A percentile compares a stretch with the other conserved stretches of the same genome.
Evolutionary conservation across 92 coral and sea anemone species (phyloP).

Genomic region (Paramuricea clavata): DNA sequence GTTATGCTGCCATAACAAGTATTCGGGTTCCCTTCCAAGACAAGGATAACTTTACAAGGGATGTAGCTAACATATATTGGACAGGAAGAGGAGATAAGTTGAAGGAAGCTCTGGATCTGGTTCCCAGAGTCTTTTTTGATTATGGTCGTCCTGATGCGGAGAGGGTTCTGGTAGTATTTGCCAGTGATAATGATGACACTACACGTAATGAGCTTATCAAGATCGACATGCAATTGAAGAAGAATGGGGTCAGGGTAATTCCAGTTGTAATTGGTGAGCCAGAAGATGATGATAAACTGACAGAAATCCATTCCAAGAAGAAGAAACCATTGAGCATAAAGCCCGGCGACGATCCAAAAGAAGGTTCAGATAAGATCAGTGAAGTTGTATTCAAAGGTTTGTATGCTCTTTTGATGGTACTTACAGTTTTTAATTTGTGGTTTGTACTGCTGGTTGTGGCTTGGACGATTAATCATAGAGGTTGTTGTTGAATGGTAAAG

Average conservation of each 20-base stretch:
- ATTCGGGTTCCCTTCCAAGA: slow-evolving; percentile 56
- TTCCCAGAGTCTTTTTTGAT: slow-evolving; percentile 11
- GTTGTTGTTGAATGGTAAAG: not conserved
- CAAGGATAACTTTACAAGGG: slow-evolving; percentile 11
- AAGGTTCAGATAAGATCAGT: slow-evolving; percentile 28
- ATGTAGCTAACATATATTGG: not conserved
- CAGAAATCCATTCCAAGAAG: slow-evolving; percentile 34
- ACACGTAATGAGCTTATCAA: slow-evolving; percentile 12
- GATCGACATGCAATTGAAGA: slow-evolving; percentile 53
- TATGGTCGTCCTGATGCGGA: slow-evolving; percentile 62
- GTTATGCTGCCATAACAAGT: slow-evolving; percentile 69
- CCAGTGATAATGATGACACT: slow-evolving; percentile 26
- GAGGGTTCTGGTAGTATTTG: slow-evolving; percentile 68
- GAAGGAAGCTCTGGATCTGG: slow-evolving; percentile 35
- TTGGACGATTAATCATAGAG: not conserved
- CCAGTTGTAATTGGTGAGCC: slow-evolving; percentile 68
- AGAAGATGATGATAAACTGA: slow-evolving; percentile 41
- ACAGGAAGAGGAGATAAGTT: slow-evolving; percentile 23
- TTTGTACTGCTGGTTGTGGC: not conserved
- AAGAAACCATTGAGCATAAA: slow-evolving; percentile 18
- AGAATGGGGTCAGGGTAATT: slow-evolving; percentile 69
- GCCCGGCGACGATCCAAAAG: slow-evolving; percentile 3
- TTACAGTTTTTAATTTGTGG: not conserved
- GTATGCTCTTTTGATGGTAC: not conserved
- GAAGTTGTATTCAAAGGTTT: slow-evolving; percentile 35